Conservation (phyloP, 2,113 vertebrate species). For the Dinomys branickii region DNA sequence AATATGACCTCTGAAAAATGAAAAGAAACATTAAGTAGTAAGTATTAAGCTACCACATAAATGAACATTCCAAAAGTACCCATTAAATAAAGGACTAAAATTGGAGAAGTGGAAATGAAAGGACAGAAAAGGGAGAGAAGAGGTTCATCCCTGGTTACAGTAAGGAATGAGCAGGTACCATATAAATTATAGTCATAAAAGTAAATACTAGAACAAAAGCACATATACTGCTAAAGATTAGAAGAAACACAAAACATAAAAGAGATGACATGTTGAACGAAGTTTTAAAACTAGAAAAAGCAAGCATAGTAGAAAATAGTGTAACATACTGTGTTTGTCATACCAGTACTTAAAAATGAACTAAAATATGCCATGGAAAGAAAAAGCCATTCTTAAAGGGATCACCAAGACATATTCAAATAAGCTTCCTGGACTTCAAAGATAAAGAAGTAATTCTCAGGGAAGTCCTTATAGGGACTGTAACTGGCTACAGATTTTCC, state of each 20-base stretch:
- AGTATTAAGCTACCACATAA: background rate
- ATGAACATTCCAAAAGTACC: background rate
- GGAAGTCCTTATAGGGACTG: background rate
- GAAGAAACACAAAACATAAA: constrained; percentile 9
- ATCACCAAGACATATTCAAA: background rate
- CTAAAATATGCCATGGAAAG: background rate
- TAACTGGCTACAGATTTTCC: background rate
- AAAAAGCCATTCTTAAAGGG: background rate
- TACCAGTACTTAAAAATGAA: constrained; percentile 1
- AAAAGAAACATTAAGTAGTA: background rate
- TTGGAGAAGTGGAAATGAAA: background rate
- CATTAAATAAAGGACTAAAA: background rate
- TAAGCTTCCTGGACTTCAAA: constrained; percentile 29
- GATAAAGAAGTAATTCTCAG: background rate
- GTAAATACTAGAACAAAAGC: constrained; percentile 12
- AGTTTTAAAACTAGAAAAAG: constrained; percentile 27
- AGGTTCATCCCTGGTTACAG: background rate
- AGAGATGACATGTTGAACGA: background rate
- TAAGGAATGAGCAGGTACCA: background rate
- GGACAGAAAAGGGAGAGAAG: background rate
- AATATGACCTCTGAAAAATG: background rate
- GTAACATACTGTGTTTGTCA: background rate
- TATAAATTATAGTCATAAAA: background rate
- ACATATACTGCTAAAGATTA: background rate
- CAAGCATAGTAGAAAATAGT: background rate